phyloP scores from a whole-genome alignment of 2,797 vertebrate genomes.

The Labeo calbasu region DNA sequence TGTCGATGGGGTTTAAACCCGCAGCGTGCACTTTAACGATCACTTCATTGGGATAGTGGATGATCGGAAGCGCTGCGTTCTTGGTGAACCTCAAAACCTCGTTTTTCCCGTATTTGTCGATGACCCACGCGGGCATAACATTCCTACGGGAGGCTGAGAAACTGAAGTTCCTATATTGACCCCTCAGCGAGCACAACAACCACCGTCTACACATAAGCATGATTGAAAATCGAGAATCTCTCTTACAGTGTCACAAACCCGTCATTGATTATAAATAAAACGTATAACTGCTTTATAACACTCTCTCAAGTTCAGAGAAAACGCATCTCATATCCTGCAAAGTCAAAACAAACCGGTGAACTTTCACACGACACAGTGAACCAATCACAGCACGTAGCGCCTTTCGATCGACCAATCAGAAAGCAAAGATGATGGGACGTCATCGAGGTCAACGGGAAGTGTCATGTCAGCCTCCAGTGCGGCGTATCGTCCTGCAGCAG shows the following conservation, averaged over 20 bases:
- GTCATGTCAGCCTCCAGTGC: slow-evolving; percentile 82
- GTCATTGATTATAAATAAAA: neutral
- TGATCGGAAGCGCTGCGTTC: slow-evolving; percentile 84
- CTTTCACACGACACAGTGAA: slow-evolving; percentile 13
- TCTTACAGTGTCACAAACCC: neutral
- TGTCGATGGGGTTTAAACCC: slow-evolving; percentile 91
- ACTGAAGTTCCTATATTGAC: slow-evolving; percentile 67
- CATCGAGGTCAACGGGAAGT: slow-evolving; percentile 45
- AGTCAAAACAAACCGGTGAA: slow-evolving; percentile 24
- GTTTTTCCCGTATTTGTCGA: slow-evolving; percentile 89
- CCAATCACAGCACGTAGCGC: neutral
- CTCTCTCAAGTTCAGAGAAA: neutral
- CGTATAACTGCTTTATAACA: neutral
- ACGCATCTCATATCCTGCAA: neutral
- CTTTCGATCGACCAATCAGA: slow-evolving; percentile 68
- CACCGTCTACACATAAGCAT: slow-evolving; percentile 54
- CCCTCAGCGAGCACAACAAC: slow-evolving; percentile 22
- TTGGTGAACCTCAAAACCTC: slow-evolving; percentile 86
- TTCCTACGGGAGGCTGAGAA: slow-evolving; percentile 65
- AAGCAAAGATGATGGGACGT: slow-evolving; percentile 52
- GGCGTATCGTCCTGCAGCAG: slow-evolving; percentile 50
- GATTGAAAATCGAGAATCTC: too few relatives aligned
- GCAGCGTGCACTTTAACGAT: slow-evolving; percentile 90
- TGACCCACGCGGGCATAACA: slow-evolving; percentile 93
- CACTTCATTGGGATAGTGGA: slow-evolving; percentile 92